These are phyloP conservation scores for Pimpla rufipes DNA, from an alignment of 2,888 invertebrate species.

Conservation along the genomic window DNA sequence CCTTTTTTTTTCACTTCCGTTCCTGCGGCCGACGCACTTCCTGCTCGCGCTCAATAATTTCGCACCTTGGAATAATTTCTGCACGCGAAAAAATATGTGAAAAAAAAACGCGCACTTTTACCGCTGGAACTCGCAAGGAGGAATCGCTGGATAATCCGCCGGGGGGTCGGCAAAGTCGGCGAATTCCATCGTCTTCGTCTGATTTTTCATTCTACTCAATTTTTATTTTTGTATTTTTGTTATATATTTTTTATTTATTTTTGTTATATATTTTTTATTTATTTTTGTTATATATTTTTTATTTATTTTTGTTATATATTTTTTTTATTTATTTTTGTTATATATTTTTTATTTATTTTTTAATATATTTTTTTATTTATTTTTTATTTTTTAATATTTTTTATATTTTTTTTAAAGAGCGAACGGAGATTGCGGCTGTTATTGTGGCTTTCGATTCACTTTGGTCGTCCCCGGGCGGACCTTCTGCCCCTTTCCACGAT, in stretches of 20 bases:
- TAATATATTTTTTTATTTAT: too few relatives aligned
- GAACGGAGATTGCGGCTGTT: conserved; percentile 14
- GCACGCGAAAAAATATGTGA: neutral
- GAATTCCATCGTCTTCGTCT: neutral
- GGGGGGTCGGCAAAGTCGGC: conserved; percentile 12
- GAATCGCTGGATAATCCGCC: neutral
- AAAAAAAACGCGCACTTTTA: conserved; percentile 18
- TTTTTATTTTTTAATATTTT: too few relatives aligned
- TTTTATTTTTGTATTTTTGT: too few relatives aligned
- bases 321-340: too few relatives aligned
- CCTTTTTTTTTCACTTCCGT: too few relatives aligned
- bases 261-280: too few relatives aligned
- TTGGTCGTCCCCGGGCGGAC: conserved; percentile 15
- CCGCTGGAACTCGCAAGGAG: neutral
- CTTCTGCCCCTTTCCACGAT: too few relatives aligned
- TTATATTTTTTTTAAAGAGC: too few relatives aligned
- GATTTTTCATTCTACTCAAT: conserved; percentile 4
- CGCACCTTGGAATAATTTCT: neutral
- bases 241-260: too few relatives aligned
- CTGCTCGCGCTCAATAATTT: neutral
- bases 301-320: too few relatives aligned
- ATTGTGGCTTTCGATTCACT: conserved; percentile 39
- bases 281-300: too few relatives aligned
- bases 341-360: too few relatives aligned
- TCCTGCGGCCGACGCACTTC: neutral